Base-by-base conservation (phyloP, 2,888 invertebrate species). In the Thymelicus sylvestris region DNA sequence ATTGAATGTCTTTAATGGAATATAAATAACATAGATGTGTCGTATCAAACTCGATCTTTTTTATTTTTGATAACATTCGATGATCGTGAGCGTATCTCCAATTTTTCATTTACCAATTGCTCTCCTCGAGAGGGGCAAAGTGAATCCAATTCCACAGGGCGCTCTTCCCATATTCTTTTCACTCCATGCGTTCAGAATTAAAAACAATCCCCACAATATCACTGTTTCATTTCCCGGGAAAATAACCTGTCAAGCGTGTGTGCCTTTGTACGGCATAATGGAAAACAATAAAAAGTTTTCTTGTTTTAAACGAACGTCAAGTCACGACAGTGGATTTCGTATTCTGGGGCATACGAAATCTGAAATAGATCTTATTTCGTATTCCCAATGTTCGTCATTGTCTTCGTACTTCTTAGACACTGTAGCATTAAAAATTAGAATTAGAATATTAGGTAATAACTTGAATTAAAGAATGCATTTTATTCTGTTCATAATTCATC, bases 201-300 rank as follows among this genome's bases (percentile, higher is more conserved):
- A 68, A 68, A 68, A 63, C 68, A 62, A 63, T 63, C 61, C 15
- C 68, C 63, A 63, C 68, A 68, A 63, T 63, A 68, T 68, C 57
- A 68, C 55, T 68, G 63, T 63, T 68, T 47, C 63, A 57, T 68
- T 68, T 68, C 63, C 62, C 63, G 44, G 57, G 63, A 12, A 68
- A 68, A 68, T 68, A 68, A 63, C 68, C 68, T 68, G 68, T 68
- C 68, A 68, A 72, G 39, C 72, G 72, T 73, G 72, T 71, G 71
- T 65, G 62, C 66, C 62, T 72, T 73, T 68, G 71, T 74, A 72
- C 66, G 55, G 72, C 74, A 71, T 76, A 75, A 75, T 74, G 73
- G 74, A 44, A 66, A 72, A 72, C 75, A 74, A 75, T 74, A 77
- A 75, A 77, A 77, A 75, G 73, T 76, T 76, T 75, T 73, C 76